Evolutionary conservation across 2,888 invertebrate species (phyloP).

Genomic region (Seira sanloemensis): DNA sequence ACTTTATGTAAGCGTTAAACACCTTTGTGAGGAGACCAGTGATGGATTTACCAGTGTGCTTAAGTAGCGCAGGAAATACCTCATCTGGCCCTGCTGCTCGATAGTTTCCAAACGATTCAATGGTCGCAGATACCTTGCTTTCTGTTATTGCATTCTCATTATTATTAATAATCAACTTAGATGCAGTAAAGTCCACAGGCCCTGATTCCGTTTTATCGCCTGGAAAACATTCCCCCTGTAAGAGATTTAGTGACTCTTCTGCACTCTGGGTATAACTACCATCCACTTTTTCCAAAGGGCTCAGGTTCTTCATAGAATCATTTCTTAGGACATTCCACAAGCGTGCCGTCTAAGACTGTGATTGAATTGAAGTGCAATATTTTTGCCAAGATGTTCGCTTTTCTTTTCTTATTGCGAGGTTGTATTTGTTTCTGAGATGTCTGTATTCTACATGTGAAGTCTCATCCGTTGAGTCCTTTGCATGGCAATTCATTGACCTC

Average conservation of each 20-base stretch:
- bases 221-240: conserved; percentile 40
- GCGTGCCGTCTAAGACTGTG: neutral
- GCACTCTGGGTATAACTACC: conserved; percentile 17
- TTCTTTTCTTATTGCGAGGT: neutral
- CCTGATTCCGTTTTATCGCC: neutral
- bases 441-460: neutral
- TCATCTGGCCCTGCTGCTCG: conserved; percentile 57
- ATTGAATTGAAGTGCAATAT: conserved; percentile 9
- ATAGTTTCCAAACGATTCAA: conserved; percentile 29
- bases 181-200: neutral
- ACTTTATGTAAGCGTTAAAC: neutral
- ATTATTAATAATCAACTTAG: neutral
- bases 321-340: conserved; percentile 19
- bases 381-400: conserved; percentile 18
- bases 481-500: neutral
- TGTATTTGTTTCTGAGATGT: neutral
- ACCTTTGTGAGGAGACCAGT: neutral
- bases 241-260: neutral
- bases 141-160: conserved; percentile 21
- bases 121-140: conserved; percentile 6
- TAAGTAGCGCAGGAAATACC: conserved; percentile 44
- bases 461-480: neutral
- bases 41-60: neutral
- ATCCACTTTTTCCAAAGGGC: conserved; percentile 3
- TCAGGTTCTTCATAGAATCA: conserved; percentile 3